Evolutionary conservation across 2,888 invertebrate genomes (phyloP).

Genomic region (Acleris cristana): DNA sequence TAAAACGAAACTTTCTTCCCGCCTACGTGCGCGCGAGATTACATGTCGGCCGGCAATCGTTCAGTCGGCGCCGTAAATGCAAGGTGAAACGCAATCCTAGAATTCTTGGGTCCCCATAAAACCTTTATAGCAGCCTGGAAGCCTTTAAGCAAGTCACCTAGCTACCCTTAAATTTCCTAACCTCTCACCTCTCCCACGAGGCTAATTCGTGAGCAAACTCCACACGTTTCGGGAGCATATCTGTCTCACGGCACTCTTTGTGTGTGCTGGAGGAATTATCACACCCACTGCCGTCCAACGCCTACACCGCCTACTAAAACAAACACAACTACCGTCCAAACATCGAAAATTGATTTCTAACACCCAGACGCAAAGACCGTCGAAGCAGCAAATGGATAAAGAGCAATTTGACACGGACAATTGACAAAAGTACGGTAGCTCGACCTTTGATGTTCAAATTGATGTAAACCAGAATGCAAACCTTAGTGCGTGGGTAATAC

Average conservation of each 20-base stretch:
- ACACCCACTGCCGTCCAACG: slow-evolving; percentile 76
- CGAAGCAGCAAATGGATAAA: slow-evolving; percentile 50
- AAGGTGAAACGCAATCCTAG: slow-evolving; percentile 15
- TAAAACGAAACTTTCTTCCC: slow-evolving; percentile 39
- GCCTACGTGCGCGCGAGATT: slow-evolving; percentile 30
- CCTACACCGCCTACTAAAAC: slow-evolving; percentile 64
- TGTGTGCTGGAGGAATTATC: slow-evolving; percentile 80
- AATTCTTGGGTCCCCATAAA: slow-evolving; percentile 2
- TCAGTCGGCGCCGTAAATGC: slow-evolving; percentile 26
- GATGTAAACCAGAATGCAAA: slow-evolving; percentile 63
- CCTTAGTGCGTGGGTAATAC: slow-evolving; percentile 58
- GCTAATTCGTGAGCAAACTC: slow-evolving; percentile 72
- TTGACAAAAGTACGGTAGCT: slow-evolving; percentile 71
- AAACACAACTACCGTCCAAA: slow-evolving; percentile 54
- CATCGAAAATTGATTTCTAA: slow-evolving; percentile 61
- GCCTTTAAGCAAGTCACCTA: slow-evolving; percentile 41
- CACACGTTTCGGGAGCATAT: slow-evolving; percentile 72
- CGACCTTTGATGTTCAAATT: slow-evolving; percentile 61
- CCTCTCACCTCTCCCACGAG: slow-evolving; percentile 81
- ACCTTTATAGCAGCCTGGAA: slow-evolving; percentile 43
- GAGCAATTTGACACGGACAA: slow-evolving; percentile 62
- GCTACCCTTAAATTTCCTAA: slow-evolving; percentile 49
- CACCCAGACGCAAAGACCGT: slow-evolving; percentile 53
- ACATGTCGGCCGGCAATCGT: slow-evolving; percentile 18
- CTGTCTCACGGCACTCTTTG: slow-evolving; percentile 78